Percentiles rank a stretch among this genome's conserved stretches.
Conservation (phyloP, 2,797 vertebrate species). For the Phalanger gymnotis region DNA sequence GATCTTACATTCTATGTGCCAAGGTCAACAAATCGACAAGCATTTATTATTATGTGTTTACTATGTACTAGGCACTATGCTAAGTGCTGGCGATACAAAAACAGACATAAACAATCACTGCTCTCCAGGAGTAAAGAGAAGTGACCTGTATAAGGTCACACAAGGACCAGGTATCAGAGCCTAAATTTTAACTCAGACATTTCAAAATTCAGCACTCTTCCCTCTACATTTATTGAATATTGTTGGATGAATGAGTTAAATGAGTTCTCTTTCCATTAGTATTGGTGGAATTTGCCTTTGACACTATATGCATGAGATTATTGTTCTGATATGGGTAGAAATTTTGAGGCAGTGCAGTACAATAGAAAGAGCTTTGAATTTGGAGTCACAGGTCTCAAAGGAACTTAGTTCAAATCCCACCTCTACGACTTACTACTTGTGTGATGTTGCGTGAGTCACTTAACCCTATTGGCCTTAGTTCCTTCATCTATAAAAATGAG, state of each 20-base stretch:
- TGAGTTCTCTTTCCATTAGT: not conserved
- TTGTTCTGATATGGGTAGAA: not conserved
- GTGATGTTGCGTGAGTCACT: not conserved
- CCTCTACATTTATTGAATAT: not conserved
- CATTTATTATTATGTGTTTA: slow-evolving; percentile 55
- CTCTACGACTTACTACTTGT: not conserved
- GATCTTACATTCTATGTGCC: not conserved
- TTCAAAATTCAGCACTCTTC: not conserved
- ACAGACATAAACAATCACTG: not conserved
- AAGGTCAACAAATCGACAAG: not conserved
- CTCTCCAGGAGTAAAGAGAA: slow-evolving; percentile 28
- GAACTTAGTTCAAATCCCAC: not conserved
- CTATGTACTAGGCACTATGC: not conserved
- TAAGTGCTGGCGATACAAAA: not conserved
- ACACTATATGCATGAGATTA: not conserved
- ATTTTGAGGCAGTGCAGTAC: not conserved
- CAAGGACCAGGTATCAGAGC: slow-evolving; percentile 28
- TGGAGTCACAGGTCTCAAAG: not conserved
- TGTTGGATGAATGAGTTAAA: not conserved
- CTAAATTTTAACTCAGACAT: slow-evolving; percentile 10
- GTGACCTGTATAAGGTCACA: slow-evolving; percentile 58
- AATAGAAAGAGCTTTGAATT: not conserved
- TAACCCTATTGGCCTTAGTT: not conserved
- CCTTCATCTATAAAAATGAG: not conserved
- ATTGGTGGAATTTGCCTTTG: not conserved